Percentiles rank a stretch among this genome's conserved stretches.
Evolutionary conservation across 2,113 vertebrate species (phyloP).

Genomic region (Rhinolophus sinicus): DNA sequence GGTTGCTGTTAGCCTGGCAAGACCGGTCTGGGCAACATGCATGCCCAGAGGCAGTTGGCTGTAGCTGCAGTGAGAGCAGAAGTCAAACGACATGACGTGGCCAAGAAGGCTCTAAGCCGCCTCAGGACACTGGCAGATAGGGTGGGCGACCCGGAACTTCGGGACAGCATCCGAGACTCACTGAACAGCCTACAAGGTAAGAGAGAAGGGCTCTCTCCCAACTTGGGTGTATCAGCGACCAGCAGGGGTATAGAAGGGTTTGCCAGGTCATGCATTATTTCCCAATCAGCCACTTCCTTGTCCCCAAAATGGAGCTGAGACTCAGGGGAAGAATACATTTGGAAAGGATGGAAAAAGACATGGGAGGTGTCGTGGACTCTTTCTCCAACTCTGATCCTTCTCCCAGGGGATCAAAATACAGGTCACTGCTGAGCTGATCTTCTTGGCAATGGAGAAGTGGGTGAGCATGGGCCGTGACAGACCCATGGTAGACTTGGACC

Average conservation of each 20-base stretch:
- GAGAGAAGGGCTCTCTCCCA: constrained; percentile 27
- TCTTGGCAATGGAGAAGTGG: constrained; percentile 58
- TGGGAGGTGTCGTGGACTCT: not conserved
- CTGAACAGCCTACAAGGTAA: constrained; percentile 74
- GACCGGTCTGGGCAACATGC: constrained; percentile 73
- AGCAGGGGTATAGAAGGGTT: not conserved
- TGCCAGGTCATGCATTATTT: not conserved
- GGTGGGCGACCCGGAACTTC: constrained; percentile 70
- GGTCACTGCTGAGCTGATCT: constrained; percentile 61
- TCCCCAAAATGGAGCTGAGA: constrained; percentile 21
- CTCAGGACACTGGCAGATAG: constrained; percentile 76
- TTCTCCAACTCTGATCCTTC: not conserved
- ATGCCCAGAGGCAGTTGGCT: constrained; percentile 77
- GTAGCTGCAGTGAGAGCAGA: constrained; percentile 77
- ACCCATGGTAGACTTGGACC: not conserved
- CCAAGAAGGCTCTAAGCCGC: constrained; percentile 72
- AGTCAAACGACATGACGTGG: constrained; percentile 76
- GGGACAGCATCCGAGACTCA: constrained; percentile 65
- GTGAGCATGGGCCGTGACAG: constrained; percentile 16
- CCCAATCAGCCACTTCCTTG: constrained; percentile 49
- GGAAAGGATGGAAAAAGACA: constrained; percentile 31
- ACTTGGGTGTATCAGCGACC: not conserved
- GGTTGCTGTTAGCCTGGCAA: constrained; percentile 61
- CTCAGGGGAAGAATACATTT: constrained; percentile 3
- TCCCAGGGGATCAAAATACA: constrained; percentile 46